phyloP scores from a whole-genome alignment of 2,797 vertebrate genomes.

The Syngnathus acus region DNA sequence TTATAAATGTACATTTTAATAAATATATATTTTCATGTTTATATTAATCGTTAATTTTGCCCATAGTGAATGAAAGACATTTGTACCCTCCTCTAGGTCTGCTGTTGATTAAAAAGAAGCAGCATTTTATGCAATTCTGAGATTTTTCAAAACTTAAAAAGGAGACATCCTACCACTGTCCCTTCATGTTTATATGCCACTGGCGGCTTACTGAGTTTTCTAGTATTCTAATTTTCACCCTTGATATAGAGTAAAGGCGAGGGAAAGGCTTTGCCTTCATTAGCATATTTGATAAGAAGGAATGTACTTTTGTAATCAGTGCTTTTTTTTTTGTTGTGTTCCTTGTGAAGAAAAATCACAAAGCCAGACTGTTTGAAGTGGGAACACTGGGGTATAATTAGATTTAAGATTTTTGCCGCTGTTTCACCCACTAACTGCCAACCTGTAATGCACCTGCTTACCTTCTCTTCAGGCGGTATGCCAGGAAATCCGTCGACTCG shows the following conservation, averaged over 20 bases:
- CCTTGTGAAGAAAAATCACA: conserved; percentile 10
- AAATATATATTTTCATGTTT: not conserved
- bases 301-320: conserved; percentile 2
- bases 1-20: not conserved
- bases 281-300: conserved; percentile 1
- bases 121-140: not conserved
- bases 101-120: not conserved
- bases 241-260: not conserved
- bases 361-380: conserved; percentile 2
- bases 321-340: conserved; percentile 1
- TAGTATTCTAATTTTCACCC: not conserved
- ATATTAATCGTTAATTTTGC: not conserved
- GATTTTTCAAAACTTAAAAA: conserved; percentile 2
- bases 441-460: not conserved
- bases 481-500: conserved; percentile 74
- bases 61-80: not conserved
- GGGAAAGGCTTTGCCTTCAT: conserved; percentile 5
- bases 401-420: conserved; percentile 3
- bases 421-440: not conserved
- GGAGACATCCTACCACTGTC: not conserved
- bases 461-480: conserved; percentile 79
- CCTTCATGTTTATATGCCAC: conserved; percentile 6
- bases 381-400: conserved; percentile 9
- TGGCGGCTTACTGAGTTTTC: not conserved
- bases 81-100: no score